Percentiles rank a stretch among this genome's conserved stretches.
These are phyloP conservation scores for Drosophila phalerata DNA, from an alignment of 2,888 invertebrate species.

Conservation along the genomic window DNA sequence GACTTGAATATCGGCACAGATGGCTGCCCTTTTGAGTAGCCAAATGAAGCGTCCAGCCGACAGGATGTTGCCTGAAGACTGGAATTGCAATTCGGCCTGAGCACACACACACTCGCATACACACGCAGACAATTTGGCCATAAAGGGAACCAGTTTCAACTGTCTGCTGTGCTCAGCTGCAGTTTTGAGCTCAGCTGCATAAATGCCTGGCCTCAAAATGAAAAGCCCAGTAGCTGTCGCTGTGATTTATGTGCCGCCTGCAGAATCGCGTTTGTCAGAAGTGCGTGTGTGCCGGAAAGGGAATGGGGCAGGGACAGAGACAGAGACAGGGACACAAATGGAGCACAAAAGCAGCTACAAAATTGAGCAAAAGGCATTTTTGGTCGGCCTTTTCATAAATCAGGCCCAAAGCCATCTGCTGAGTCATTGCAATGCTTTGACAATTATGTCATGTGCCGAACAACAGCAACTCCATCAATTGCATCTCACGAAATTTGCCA, in stretches of 20 bases:
- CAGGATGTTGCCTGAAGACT: constrained; percentile 28
- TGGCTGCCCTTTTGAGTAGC: constrained; percentile 26
- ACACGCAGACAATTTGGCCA: not conserved
- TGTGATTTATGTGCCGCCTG: constrained; percentile 70
- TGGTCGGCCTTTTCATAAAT: constrained; percentile 50
- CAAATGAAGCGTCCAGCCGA: constrained; percentile 7
- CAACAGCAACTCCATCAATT: constrained; percentile 54
- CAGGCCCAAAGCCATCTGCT: constrained; percentile 33
- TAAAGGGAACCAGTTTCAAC: constrained; percentile 31
- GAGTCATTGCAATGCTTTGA: constrained; percentile 36
- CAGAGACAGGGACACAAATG: too few relatives aligned
- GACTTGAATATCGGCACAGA: constrained; percentile 21
- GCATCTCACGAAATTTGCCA: constrained; percentile 11
- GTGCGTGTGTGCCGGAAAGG: constrained; percentile 30
- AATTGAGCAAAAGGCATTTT: constrained; percentile 1
- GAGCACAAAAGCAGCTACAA: not conserved
- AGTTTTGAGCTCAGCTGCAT: constrained; percentile 23
- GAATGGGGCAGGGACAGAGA: too few relatives aligned
- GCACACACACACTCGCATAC: constrained; percentile 3
- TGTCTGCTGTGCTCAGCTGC: constrained; percentile 6
- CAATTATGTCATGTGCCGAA: constrained; percentile 61
- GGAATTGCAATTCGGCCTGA: constrained; percentile 23
- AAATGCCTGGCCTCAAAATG: constrained; percentile 29
- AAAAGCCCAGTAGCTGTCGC: constrained; percentile 75
- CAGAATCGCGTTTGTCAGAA: constrained; percentile 29